Percentiles rank a stretch among this genome's conserved stretches.
phyloP scores from a whole-genome alignment of 2,797 vertebrate species.

The Cercopithecus diana region DNA sequence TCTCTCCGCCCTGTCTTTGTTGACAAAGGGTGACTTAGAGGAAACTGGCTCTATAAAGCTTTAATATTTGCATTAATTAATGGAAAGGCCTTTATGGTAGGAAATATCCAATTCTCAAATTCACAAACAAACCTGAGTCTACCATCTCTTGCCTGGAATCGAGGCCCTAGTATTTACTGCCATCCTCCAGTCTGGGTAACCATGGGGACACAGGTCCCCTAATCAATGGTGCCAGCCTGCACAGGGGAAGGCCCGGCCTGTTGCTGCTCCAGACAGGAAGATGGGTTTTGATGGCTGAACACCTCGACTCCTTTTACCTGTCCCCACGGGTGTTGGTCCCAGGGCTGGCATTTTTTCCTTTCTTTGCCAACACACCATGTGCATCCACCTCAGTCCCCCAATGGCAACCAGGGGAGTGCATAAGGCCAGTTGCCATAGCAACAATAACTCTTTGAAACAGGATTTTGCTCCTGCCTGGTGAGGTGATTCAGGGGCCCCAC shows the following conservation, averaged over 20 bases:
- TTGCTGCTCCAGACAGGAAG: background rate
- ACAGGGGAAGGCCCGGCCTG: fast-evolving
- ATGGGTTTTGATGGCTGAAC: fast-evolving
- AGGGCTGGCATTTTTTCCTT: background rate
- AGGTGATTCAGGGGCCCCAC: slow-evolving; percentile 49
- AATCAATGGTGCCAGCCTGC: background rate
- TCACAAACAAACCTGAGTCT: slow-evolving; percentile 33
- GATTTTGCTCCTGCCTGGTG: slow-evolving; percentile 54
- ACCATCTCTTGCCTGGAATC: slow-evolving; percentile 46
- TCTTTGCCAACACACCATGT: fast-evolving
- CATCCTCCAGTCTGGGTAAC: background rate
- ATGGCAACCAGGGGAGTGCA: background rate
- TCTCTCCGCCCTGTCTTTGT: background rate
- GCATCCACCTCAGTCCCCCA: background rate
- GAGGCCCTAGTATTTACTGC: background rate
- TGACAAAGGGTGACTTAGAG: background rate
- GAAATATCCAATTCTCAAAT: background rate
- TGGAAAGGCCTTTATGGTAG: slow-evolving; percentile 42
- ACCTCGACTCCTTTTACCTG: fast-evolving
- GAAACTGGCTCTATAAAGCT: background rate
- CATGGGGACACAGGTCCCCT: background rate
- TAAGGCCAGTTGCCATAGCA: slow-evolving; percentile 54
- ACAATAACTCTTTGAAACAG: slow-evolving; percentile 38
- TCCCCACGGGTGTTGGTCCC: fast-evolving
- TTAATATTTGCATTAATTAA: slow-evolving; percentile 40